Percentiles rank a stretch among this genome's conserved stretches.
Evolutionary conservation across 1,140 invertebrate genomes (phyloP).

Genomic region (Eupeodes corollae): DNA sequence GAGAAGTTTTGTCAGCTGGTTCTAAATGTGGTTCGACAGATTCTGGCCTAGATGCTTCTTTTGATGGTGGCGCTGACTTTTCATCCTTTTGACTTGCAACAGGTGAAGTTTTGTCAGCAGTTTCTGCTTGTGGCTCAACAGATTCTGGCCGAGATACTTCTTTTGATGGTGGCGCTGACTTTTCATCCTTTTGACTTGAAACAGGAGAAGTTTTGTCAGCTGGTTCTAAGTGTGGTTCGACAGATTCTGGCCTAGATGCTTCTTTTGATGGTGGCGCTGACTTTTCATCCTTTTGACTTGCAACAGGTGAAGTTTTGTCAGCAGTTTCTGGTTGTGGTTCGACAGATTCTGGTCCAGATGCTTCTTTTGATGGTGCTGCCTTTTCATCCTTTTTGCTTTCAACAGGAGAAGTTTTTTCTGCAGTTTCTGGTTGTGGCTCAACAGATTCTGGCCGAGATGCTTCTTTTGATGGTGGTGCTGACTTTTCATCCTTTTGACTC

Average conservation of each 20-base stretch:
- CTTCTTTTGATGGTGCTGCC: not conserved
- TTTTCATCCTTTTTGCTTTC: not conserved
- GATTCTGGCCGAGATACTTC: not conserved
- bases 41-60: slow-evolving; percentile 2
- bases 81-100: not conserved
- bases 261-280: slow-evolving; percentile 10
- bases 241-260: not conserved
- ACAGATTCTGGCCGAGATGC: not conserved
- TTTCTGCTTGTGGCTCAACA: not conserved
- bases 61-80: not conserved
- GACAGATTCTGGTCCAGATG: slow-evolving; percentile 2
- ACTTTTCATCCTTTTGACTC: not conserved
- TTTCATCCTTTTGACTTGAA: not conserved
- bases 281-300: slow-evolving; percentile 6
- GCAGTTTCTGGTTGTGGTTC: not conserved
- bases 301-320: slow-evolving; percentile 2
- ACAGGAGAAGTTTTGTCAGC: not conserved
- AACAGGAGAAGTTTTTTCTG: not conserved
- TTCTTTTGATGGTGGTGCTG: not conserved
- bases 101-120: not conserved
- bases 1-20: not conserved
- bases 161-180: not conserved
- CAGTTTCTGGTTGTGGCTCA: not conserved
- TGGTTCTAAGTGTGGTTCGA: not conserved
- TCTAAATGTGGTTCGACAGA: not conserved